phyloP scores from a whole-genome alignment of 1,140 invertebrate species.

The Lucilia sericata region DNA sequence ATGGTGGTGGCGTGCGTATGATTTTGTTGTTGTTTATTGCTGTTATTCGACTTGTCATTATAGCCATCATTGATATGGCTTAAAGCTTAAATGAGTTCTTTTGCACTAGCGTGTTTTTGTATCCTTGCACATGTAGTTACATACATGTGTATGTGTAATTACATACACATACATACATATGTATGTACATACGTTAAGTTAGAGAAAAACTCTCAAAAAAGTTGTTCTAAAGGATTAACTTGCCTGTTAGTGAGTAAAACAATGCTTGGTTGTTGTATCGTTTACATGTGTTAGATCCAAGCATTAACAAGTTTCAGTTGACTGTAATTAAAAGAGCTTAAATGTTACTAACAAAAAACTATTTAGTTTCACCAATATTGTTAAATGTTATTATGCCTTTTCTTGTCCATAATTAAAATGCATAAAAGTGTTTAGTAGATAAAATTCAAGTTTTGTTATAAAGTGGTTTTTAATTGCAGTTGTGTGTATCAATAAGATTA shows the following conservation, averaged over 20 bases:
- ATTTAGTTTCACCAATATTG: too few relatives aligned
- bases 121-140: neutral
- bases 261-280: neutral
- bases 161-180: neutral
- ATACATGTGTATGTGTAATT: neutral
- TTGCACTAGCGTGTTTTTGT: neutral
- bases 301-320: neutral
- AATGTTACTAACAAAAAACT: neutral
- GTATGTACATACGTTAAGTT: neutral
- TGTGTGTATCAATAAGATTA: too few relatives aligned
- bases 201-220: neutral
- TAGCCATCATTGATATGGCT: conserved; percentile 6
- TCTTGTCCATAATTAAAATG: too few relatives aligned
- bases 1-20: neutral
- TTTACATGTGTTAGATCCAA: neutral
- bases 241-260: neutral
- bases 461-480: too few relatives aligned
- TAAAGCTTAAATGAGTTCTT: conserved; percentile 8
- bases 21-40: neutral
- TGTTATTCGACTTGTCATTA: conserved; percentile 15
- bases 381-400: too few relatives aligned
- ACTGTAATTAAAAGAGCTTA: neutral
- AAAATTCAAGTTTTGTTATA: too few relatives aligned
- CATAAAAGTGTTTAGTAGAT: too few relatives aligned
- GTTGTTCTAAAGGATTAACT: neutral